These are phyloP conservation scores for Drosophila mayaguana DNA, from an alignment of 2,888 invertebrate species.

Conservation along the genomic window DNA sequence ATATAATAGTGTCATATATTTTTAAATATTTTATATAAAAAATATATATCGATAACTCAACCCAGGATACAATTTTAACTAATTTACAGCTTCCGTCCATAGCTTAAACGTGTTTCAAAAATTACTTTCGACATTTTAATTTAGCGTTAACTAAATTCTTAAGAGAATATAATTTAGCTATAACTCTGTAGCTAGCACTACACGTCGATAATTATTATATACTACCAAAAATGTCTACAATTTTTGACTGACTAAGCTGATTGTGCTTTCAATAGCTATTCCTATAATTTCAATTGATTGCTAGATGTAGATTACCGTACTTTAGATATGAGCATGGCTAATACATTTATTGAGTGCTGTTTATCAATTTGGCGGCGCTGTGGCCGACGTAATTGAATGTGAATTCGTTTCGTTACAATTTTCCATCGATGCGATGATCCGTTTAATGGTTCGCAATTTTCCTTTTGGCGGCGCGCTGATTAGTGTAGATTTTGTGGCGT, in stretches of 20 bases:
- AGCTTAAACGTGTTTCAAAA: background rate
- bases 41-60: too few relatives aligned
- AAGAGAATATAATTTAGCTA: background rate
- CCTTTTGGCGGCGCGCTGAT: conserved; percentile 46
- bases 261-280: background rate
- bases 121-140: too few relatives aligned
- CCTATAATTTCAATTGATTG: conserved; percentile 1
- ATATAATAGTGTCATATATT: too few relatives aligned
- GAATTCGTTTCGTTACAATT: conserved; percentile 32
- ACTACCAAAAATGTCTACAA: background rate
- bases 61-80: too few relatives aligned
- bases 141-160: too few relatives aligned
- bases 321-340: conserved; percentile 1
- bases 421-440: conserved; percentile 39
- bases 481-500: conserved; percentile 53
- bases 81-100: background rate
- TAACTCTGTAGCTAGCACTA: too few relatives aligned
- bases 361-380: conserved; percentile 19
- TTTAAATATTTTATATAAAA: too few relatives aligned
- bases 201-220: background rate
- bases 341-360: conserved; percentile 1
- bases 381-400: conserved; percentile 15
- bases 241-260: background rate
- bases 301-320: conserved; percentile 4
- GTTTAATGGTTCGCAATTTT: conserved; percentile 45